A percentile compares a stretch with the other conserved stretches of the same genome.
Evolutionary conservation across 2,888 invertebrate genomes (phyloP).

Genomic region (Perizoma affinitatum): DNA sequence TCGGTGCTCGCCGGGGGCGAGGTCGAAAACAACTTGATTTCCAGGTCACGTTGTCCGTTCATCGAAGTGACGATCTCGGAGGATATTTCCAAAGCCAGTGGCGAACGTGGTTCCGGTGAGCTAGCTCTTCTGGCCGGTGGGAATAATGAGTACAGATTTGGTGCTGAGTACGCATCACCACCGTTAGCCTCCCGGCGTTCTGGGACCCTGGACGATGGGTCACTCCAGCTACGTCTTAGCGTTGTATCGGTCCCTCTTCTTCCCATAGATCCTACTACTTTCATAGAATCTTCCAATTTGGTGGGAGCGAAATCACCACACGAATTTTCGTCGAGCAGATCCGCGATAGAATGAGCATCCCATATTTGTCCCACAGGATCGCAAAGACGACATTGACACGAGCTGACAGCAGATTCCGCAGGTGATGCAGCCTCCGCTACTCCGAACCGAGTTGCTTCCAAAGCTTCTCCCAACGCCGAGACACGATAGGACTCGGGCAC

Average conservation of each 20-base stretch:
- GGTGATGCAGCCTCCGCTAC: constrained; percentile 74
- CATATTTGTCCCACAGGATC: constrained; percentile 90
- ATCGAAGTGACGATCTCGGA: constrained; percentile 91
- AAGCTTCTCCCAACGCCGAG: constrained; percentile 81
- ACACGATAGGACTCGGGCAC: constrained; percentile 73
- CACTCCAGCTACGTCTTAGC: constrained; percentile 86
- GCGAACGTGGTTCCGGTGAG: constrained; percentile 73
- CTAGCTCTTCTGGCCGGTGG: constrained; percentile 70
- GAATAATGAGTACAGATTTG: constrained; percentile 78
- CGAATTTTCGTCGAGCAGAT: constrained; percentile 77
- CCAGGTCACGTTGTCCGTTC: constrained; percentile 90
- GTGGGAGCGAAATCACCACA: constrained; percentile 78
- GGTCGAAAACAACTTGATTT: constrained; percentile 90
- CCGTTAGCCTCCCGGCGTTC: constrained; percentile 67
- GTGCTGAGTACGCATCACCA: constrained; percentile 70
- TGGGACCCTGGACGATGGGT: constrained; percentile 80
- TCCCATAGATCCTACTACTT: constrained; percentile 74
- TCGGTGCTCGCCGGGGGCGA: constrained; percentile 79
- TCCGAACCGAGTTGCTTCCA: constrained; percentile 77
- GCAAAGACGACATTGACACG: constrained; percentile 90
- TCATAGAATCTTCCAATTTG: constrained; percentile 79
- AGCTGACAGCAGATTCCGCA: constrained; percentile 75
- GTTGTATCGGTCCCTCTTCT: constrained; percentile 71
- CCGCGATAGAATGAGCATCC: constrained; percentile 87
- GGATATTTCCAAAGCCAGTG: constrained; percentile 86